A percentile compares a stretch with the other conserved stretches of the same genome.
Evolutionary conservation across 2,888 invertebrate species (phyloP).

Genomic region (Andrena dorsata): DNA sequence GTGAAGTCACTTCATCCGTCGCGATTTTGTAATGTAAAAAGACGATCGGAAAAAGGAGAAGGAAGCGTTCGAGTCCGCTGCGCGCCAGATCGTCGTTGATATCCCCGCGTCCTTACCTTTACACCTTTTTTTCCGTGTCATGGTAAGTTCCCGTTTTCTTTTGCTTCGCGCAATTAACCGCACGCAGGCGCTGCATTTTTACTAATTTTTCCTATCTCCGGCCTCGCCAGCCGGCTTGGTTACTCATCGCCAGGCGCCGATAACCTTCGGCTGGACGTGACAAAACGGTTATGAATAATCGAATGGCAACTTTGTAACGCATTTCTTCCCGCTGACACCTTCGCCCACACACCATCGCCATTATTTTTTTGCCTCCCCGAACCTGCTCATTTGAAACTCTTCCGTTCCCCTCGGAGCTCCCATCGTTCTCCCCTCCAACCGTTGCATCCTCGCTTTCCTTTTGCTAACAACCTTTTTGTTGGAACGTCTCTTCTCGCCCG

Average conservation of each 20-base stretch:
- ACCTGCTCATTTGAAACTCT: not conserved
- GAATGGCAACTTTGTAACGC: constrained; percentile 14
- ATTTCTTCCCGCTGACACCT: constrained; percentile 26
- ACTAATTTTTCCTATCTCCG: constrained; percentile 33
- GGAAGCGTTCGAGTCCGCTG: not conserved
- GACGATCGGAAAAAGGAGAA: not conserved
- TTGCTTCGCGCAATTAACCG: constrained; percentile 34
- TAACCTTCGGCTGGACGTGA: constrained; percentile 38
- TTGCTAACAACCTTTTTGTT: too few species aligned
- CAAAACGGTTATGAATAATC: constrained; percentile 49
- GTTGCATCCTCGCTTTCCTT: too few species aligned
- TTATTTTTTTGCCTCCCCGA: too few species aligned
- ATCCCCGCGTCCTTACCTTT: not conserved
- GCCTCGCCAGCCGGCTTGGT: constrained; percentile 14
- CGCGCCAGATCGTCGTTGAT: constrained; percentile 36
- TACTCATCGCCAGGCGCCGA: constrained; percentile 30
- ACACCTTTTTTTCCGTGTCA: constrained; percentile 11
- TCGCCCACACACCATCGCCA: not conserved
- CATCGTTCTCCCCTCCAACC: too few species aligned
- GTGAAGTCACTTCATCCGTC: too few species aligned
- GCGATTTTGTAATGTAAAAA: not conserved
- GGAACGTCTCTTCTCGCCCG: too few species aligned
- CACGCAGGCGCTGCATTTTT: constrained; percentile 29
- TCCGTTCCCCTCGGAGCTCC: not conserved
- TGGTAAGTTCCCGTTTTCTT: constrained; percentile 48